Conservation (phyloP, 2,888 invertebrate species). For the Hydraecia micacea region DNA sequence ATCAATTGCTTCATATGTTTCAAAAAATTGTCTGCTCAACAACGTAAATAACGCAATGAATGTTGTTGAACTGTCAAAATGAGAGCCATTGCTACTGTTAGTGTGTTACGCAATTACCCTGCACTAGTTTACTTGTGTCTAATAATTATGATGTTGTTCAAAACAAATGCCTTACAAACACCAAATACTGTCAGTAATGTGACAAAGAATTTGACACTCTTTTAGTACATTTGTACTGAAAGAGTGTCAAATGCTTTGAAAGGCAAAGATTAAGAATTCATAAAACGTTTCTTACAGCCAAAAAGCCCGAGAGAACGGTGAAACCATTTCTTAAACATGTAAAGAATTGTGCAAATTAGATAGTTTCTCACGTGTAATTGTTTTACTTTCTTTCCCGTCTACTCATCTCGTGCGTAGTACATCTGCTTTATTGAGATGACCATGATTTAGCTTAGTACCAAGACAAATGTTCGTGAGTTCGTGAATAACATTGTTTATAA, state of each 20-base stretch:
- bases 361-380: slow-evolving; percentile 71
- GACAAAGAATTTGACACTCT: not conserved
- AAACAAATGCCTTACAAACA: slow-evolving; percentile 5
- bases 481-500: slow-evolving; percentile 21
- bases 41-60: not conserved
- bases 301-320: slow-evolving; percentile 63
- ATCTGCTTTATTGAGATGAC: slow-evolving; percentile 50
- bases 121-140: not conserved
- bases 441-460: slow-evolving; percentile 46
- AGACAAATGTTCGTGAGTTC: slow-evolving; percentile 33
- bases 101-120: not conserved
- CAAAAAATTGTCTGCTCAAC: not conserved
- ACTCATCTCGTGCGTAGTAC: slow-evolving; percentile 51
- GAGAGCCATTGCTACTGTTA: not conserved
- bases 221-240: not conserved
- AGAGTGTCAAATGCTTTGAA: slow-evolving; percentile 28
- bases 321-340: slow-evolving; percentile 65
- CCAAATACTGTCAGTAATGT: not conserved
- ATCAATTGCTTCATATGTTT: not conserved
- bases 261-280: slow-evolving; percentile 3
- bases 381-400: slow-evolving; percentile 71
- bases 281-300: slow-evolving; percentile 18
- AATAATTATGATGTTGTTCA: not conserved
- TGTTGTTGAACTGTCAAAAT: not conserved
- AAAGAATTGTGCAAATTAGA: slow-evolving; percentile 76